Evolutionary conservation across 2,113 vertebrate species (phyloP), one percentile per base, ranked within the genome.

Genomic region (Atractosteus spatula): DNA sequence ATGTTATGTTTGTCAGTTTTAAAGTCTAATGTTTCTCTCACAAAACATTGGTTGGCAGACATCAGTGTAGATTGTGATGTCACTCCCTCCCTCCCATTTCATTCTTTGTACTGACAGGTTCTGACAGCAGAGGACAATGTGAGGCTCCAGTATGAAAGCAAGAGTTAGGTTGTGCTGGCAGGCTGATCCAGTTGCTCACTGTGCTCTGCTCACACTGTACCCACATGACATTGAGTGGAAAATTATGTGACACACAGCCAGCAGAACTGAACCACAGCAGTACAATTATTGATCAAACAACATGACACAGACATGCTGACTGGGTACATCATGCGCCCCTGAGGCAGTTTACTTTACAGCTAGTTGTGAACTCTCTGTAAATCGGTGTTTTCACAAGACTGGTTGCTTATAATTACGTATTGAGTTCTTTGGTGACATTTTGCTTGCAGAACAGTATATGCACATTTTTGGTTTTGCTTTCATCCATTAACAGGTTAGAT

Each of bases 161-260:
- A 4, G n/a, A 16, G 57, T n/a, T 59, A n/a, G 11, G 56, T 12
- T 12, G 11, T 14, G n/a, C 56, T 59, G 56, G 56, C 56, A 59
- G 56, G 13, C 56, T 12, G 12, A n/a, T 65, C n/a, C 41, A 12
- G 10, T 7, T 4, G 29, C 7, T 41, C 29, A 29, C 62, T 59
- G 57, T 59, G 41, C 29, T 41, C 17, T 43, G 41, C 62, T 29
- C 62, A 65, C 41, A 43, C 29, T 41, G 62, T 65, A 29, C 17
- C 41, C 62, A 65, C 7, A 65, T 65, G 41, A 65, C 62, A 8
- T 6, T 65, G 17, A 41, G 8, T 65, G 62, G 62, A 65, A 65
- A 65, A 65, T 65, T 11, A 65, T 65, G n/a, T 65, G 62, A 65
- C 62, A 65, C 29, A 65, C 7, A 17, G 62, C 10, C 62, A 17